Conservation (phyloP, 2,113 vertebrate genomes). For the Thermophis baileyi region DNA sequence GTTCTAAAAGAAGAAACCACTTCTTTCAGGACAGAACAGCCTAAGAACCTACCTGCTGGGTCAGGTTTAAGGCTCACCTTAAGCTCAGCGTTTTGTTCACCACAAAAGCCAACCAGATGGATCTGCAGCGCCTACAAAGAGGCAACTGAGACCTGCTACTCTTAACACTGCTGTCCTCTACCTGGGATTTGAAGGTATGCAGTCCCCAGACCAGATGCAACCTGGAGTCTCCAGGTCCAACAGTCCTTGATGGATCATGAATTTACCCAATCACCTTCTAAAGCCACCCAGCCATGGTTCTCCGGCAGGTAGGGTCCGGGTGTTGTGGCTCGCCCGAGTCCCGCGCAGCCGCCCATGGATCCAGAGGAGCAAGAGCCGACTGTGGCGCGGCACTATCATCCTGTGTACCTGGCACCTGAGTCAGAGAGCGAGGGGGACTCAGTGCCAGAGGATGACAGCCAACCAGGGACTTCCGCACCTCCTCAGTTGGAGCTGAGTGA, state of each 20-base stretch:
- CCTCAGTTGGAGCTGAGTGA: too few species aligned
- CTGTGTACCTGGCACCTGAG: too few species aligned
- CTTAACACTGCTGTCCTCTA: neutral
- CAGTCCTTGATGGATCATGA: neutral
- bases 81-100: neutral
- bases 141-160: neutral
- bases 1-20: neutral
- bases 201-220: neutral
- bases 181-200: neutral
- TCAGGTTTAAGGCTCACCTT: neutral
- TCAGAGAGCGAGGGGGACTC: too few species aligned
- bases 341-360: too few species aligned
- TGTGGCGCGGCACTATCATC: too few species aligned
- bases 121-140: neutral
- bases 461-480: too few species aligned
- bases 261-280: neutral
- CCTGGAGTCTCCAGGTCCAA: neutral
- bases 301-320: neutral
- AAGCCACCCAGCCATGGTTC: neutral
- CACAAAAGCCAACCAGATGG: neutral
- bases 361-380: too few species aligned
- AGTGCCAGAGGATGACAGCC: too few species aligned
- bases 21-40: neutral
- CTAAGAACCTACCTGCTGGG: neutral
- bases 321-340: too few species aligned